A percentile compares a stretch with the other conserved stretches of the same genome.
Evolutionary conservation across 2,888 invertebrate species (phyloP).

Genomic region (Incurvaria masculella): DNA sequence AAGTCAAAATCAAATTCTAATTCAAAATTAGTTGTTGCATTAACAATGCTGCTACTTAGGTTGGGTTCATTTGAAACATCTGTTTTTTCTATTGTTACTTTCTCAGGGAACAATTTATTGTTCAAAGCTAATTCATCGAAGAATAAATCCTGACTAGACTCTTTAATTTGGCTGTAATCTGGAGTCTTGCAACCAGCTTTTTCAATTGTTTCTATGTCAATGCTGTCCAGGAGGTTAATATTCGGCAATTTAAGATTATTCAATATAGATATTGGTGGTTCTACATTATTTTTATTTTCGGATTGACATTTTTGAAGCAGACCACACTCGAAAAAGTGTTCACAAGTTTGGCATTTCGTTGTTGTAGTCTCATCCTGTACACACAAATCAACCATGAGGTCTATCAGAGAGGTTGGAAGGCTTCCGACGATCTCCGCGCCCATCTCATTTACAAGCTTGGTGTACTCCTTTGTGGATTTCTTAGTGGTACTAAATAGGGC

Average conservation of each 20-base stretch:
- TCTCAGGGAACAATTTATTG: background rate
- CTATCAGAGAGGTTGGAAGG: slow-evolving; percentile 34
- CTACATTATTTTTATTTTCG: slow-evolving; percentile 11
- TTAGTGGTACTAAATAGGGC: slow-evolving; percentile 49
- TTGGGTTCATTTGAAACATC: background rate
- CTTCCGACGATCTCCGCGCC: slow-evolving; percentile 34
- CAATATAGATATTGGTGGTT: slow-evolving; percentile 20
- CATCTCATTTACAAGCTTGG: slow-evolving; percentile 39
- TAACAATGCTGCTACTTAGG: slow-evolving; percentile 1
- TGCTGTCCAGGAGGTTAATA: slow-evolving; percentile 32
- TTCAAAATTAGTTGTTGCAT: slow-evolving; percentile 22
- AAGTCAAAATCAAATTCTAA: slow-evolving; percentile 28
- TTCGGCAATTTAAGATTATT: slow-evolving; percentile 30
- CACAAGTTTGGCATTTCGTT: slow-evolving; percentile 41
- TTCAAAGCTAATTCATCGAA: background rate
- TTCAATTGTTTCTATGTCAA: slow-evolving; percentile 26
- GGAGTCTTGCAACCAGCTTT: slow-evolving; percentile 17
- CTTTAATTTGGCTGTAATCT: background rate
- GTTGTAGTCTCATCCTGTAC: slow-evolving; percentile 29
- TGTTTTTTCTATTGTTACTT: background rate
- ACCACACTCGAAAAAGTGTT: slow-evolving; percentile 39
- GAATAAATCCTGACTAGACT: background rate
- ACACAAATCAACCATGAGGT: slow-evolving; percentile 45
- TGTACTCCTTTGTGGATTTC: slow-evolving; percentile 45
- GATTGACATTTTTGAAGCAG: slow-evolving; percentile 22